A percentile compares a stretch with the other conserved stretches of the same genome.
These are phyloP conservation scores for Ceyx erithaca DNA, from an alignment of 2,797 vertebrate species.

Conservation along the genomic window DNA sequence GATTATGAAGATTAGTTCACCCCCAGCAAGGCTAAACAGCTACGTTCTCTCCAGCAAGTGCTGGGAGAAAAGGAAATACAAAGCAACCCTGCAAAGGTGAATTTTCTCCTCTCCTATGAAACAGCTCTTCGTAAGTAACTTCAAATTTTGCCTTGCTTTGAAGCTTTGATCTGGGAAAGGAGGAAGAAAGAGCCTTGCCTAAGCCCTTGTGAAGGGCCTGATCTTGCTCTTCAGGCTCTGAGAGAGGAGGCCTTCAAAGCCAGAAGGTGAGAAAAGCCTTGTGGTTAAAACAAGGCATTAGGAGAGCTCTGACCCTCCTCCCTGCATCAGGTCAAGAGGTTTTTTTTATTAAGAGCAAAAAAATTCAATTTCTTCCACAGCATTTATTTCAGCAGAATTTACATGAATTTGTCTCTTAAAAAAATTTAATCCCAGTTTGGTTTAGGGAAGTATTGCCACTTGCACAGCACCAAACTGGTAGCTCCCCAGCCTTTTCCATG, in stretches of 20 bases:
- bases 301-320: neutral
- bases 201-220: neutral
- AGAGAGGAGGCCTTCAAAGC: neutral
- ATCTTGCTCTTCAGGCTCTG: neutral
- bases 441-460: neutral
- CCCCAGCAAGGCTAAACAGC: neutral
- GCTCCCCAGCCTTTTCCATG: fast-evolving
- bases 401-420: neutral
- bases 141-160: neutral
- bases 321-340: neutral
- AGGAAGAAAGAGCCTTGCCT: neutral
- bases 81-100: neutral
- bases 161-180: neutral
- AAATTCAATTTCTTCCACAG: neutral
- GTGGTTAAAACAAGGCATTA: neutral
- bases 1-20: neutral
- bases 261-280: neutral
- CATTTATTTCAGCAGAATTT: neutral
- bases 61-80: neutral
- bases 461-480: neutral
- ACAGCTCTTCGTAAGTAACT: neutral
- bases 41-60: neutral
- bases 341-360: neutral
- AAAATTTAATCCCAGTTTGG: neutral
- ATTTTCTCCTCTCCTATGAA: neutral